Evolutionary conservation across 1,140 invertebrate species (phyloP), one percentile per base, ranked within the genome.

Genomic region (Brachionus asplanchnoidis): DNA sequence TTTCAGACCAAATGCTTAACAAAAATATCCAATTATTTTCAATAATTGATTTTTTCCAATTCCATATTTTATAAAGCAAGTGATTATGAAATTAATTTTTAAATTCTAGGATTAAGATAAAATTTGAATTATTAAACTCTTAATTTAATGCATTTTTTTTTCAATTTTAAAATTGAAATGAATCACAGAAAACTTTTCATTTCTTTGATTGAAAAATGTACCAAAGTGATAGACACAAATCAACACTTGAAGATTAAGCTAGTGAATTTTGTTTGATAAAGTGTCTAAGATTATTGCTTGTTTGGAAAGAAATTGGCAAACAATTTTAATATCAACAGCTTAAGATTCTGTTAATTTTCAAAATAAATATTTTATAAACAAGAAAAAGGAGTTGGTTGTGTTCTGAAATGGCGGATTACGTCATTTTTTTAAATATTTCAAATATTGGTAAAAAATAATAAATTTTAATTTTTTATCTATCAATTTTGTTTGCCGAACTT

Each of bases 401-500:
- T 32, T 9, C 66, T 42, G 20, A 73, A 40, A 40, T 20, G 40
- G 32, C 17, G 68, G 40, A 73, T 73, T 73, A 73, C 68, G 68
- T 73, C 68, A 73, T 44, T 73, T 73, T n/a, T 46, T 44, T 23
- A 73, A 73, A 73, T 73, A 73, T 73, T 73, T 73, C 68, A 73
- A 73, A 73, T 73, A 73, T 44, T 42, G 68, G 4, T 20, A 73
- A 73, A 73, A 17, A 73, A 73, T 73, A 73, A 73, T 40, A 73
- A 73, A 42, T 73, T 73, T 73, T 73, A 40, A 40, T 40, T 73
- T 73, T 73, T 42, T 73, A 73, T 73, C 68, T 73, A 42, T 36
- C 32, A 36, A 36, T 73, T 73, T 60, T 60, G 53, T 60, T 60
- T 60, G 53, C 53, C 53, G 53, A 60, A 60, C 53, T 60, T 60